Conservation (phyloP, 2,888 invertebrate species). For the Ischnura elegans region DNA sequence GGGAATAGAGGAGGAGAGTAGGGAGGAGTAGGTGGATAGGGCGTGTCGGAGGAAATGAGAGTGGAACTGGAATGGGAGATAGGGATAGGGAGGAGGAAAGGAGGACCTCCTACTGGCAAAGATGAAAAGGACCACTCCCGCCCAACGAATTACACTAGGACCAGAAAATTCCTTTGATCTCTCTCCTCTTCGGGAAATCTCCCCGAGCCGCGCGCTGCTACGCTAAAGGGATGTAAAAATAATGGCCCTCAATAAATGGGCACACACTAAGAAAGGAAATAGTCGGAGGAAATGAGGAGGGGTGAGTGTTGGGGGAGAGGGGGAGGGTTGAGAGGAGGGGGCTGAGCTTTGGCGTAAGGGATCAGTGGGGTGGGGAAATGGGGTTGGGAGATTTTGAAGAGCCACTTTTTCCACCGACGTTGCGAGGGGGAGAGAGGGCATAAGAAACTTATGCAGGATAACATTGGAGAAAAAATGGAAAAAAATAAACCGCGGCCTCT, state of each 20-base stretch:
- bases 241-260: constrained; percentile 60
- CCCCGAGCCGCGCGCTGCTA: constrained; percentile 32
- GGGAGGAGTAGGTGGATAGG: not conserved
- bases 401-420: not conserved
- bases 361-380: not conserved
- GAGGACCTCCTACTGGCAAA: not conserved
- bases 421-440: not conserved
- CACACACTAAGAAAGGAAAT: constrained; percentile 49
- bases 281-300: constrained; percentile 45
- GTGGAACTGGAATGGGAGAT: not conserved
- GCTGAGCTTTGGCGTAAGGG: not conserved
- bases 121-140: constrained; percentile 65
- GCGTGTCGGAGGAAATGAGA: not conserved
- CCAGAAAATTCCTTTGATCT: constrained; percentile 62
- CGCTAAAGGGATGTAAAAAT: constrained; percentile 65
- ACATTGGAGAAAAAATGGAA: not conserved
- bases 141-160: constrained; percentile 64
- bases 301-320: not conserved
- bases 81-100: not conserved
- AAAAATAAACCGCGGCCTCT: not conserved
- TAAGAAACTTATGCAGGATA: constrained; percentile 51
- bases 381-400: constrained; percentile 7
- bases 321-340: not conserved
- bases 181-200: constrained; percentile 22
- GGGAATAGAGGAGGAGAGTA: not conserved